Conservation (phyloP, 2,797 vertebrate genomes). For the Poecilia gillii region DNA sequence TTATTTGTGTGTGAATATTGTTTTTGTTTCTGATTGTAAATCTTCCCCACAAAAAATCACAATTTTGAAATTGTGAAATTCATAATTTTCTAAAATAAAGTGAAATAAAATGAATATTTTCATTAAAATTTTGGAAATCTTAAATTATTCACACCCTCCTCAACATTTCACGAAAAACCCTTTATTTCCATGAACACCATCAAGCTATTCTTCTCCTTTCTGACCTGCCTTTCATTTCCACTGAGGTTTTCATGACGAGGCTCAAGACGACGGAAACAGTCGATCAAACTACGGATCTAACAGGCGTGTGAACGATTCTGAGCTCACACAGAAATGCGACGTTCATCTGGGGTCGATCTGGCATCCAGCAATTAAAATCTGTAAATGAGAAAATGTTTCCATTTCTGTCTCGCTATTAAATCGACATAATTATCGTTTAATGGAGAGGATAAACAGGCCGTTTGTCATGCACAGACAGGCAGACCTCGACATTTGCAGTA, state of each 20-base stretch:
- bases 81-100: neutral
- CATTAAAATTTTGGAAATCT: too few relatives aligned
- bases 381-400: neutral
- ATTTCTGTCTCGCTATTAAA: neutral
- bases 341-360: constrained; percentile 1
- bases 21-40: neutral
- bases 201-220: neutral
- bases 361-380: neutral
- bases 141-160: neutral
- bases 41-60: neutral
- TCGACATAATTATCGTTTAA: neutral
- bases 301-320: neutral
- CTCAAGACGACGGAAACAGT: too few relatives aligned
- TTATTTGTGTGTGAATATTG: neutral
- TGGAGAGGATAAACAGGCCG: constrained; percentile 28
- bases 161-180: neutral
- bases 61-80: neutral
- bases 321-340: neutral
- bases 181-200: too few relatives aligned
- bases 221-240: neutral
- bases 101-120: too few relatives aligned
- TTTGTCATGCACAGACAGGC: constrained; percentile 42
- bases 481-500: constrained; percentile 56
- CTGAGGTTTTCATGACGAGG: neutral
- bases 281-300: neutral